Percentiles rank a stretch among this genome's conserved stretches.
phyloP scores from a whole-genome alignment of 2,888 invertebrate species.

The Thymelicus acteon region DNA sequence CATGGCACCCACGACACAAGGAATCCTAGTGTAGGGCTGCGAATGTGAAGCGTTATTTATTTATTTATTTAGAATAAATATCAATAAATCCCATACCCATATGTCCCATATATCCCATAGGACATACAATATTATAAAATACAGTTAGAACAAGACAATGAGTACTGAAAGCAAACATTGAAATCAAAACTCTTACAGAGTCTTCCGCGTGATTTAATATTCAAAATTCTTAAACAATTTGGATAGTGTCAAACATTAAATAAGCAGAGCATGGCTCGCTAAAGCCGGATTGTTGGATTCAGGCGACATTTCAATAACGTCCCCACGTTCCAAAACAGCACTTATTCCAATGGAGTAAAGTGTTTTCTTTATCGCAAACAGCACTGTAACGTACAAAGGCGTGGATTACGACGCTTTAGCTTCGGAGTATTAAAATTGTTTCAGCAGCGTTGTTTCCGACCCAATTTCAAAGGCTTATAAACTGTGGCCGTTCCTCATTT shows the following conservation, averaged over 20 bases:
- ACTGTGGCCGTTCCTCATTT: constrained; percentile 35
- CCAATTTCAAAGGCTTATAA: constrained; percentile 46
- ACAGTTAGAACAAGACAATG: too few species aligned
- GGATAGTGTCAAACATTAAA: constrained; percentile 36
- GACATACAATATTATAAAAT: too few species aligned
- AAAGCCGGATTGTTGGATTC: constrained; percentile 32
- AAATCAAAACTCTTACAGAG: constrained; percentile 8
- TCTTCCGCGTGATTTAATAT: constrained; percentile 14
- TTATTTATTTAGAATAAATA: too few species aligned
- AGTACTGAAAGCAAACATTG: too few species aligned
- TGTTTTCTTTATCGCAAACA: constrained; percentile 28
- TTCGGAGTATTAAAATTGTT: constrained; percentile 47
- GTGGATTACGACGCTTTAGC: constrained; percentile 38
- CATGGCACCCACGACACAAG: too few species aligned
- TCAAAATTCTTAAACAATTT: constrained; percentile 30
- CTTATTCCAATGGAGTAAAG: constrained; percentile 32
- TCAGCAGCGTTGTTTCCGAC: constrained; percentile 45
- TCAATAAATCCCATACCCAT: too few species aligned
- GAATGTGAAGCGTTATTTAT: too few species aligned
- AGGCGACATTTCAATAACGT: constrained; percentile 34
- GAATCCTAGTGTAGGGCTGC: too few species aligned
- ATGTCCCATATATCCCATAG: too few species aligned
- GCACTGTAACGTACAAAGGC: constrained; percentile 35
- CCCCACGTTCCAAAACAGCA: constrained; percentile 21
- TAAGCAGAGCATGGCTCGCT: constrained; percentile 33